Evolutionary conservation across 2,888 invertebrate species (phyloP).

Genomic region (Limnephilus auricula): DNA sequence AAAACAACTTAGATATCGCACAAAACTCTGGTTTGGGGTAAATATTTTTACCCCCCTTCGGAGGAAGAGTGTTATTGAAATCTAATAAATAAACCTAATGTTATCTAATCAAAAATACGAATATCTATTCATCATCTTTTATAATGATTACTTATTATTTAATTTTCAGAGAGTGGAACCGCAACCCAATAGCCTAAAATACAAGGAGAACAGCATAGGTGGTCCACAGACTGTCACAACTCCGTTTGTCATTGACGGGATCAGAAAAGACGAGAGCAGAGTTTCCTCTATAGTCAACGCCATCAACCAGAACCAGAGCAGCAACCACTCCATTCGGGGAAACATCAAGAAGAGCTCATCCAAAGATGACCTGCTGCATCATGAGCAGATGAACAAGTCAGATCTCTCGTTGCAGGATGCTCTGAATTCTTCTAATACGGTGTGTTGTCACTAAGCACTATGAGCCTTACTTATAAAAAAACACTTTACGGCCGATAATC

Average conservation of each 20-base stretch:
- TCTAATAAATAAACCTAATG: too few species aligned
- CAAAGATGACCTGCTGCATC: conserved; percentile 73
- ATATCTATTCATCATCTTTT: neutral
- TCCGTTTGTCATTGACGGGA: conserved; percentile 49
- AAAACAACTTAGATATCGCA: too few species aligned
- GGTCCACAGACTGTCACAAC: conserved; percentile 68
- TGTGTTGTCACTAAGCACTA: conserved; percentile 68
- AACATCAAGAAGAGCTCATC: conserved; percentile 74
- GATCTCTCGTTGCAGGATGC: conserved; percentile 74
- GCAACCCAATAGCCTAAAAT: conserved; percentile 75
- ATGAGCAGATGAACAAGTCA: conserved; percentile 70
- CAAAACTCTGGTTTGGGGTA: too few species aligned
- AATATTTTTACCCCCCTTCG: too few species aligned
- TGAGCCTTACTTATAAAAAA: too few species aligned
- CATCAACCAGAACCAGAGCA: conserved; percentile 74
- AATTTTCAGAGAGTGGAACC: conserved; percentile 74
- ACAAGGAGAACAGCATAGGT: conserved; percentile 70
- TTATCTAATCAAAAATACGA: too few species aligned
- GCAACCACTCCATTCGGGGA: conserved; percentile 72
- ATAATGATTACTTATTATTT: neutral
- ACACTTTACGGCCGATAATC: too few species aligned
- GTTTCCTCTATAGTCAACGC: conserved; percentile 76
- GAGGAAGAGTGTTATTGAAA: too few species aligned
- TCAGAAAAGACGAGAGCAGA: conserved; percentile 70
- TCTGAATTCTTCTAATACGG: conserved; percentile 75